Conservation (phyloP, 2,888 invertebrate genomes). For the Andrena marginata region DNA sequence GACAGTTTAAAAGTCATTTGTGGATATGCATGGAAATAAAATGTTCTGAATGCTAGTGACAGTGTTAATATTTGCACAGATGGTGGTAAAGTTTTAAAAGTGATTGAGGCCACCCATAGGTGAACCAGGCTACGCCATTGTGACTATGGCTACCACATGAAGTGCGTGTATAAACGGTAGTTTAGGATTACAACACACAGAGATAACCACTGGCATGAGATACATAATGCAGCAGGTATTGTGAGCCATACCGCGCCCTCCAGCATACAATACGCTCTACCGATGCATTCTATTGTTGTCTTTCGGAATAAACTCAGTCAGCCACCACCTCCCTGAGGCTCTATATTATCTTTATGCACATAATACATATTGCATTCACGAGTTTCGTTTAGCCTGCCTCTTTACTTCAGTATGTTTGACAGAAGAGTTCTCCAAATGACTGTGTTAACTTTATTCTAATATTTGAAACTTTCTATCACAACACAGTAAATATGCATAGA, state of each 20-base stretch:
- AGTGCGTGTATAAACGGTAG: constrained; percentile 71
- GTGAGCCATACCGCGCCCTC: constrained; percentile 78
- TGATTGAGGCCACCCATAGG: constrained; percentile 26
- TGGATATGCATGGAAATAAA: not conserved
- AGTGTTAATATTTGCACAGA: not conserved
- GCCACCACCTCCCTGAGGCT: constrained; percentile 74
- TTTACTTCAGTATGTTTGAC: constrained; percentile 67
- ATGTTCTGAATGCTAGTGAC: not conserved
- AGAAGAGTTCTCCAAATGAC: constrained; percentile 64
- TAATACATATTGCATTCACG: constrained; percentile 75
- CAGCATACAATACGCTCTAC: constrained; percentile 80
- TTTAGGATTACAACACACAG: constrained; percentile 78
- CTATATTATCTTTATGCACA: constrained; percentile 76
- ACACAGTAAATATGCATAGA: not conserved
- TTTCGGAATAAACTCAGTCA: constrained; percentile 79
- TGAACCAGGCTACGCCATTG: constrained; percentile 54
- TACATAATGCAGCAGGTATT: constrained; percentile 84
- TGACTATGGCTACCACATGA: constrained; percentile 48
- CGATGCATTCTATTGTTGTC: constrained; percentile 81
- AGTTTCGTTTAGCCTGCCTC: constrained; percentile 70
- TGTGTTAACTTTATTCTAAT: constrained; percentile 65
- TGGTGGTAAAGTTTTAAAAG: constrained; percentile 10
- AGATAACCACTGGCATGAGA: constrained; percentile 75
- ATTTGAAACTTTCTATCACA: constrained; percentile 24
- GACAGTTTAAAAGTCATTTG: not conserved